These are phyloP conservation scores for Xenentodon cancila DNA, from an alignment of 2,797 vertebrate species.

Conservation along the genomic window DNA sequence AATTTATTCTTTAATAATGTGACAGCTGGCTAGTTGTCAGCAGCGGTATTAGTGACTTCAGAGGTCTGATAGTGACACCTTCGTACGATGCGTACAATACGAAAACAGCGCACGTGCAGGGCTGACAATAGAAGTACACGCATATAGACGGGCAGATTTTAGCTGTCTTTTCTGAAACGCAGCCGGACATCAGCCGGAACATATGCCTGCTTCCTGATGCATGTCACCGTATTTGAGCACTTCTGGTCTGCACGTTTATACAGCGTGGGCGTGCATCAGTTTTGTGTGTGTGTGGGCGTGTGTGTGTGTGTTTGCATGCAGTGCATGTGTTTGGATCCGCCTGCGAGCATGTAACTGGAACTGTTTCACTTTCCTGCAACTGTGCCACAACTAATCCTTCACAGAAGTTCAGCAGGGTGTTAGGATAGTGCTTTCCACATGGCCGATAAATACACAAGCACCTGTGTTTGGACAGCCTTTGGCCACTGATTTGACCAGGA, in stretches of 20 bases:
- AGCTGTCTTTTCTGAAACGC: constrained; percentile 49
- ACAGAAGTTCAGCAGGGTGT: constrained; percentile 51
- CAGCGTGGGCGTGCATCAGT: constrained; percentile 29
- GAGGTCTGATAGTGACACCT: constrained; percentile 9
- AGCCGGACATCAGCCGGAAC: constrained; percentile 59
- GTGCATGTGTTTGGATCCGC: constrained; percentile 52
- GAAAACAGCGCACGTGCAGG: background rate
- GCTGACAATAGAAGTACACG: constrained; percentile 1
- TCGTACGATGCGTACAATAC: background rate
- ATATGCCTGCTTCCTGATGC: constrained; percentile 46
- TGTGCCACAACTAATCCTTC: constrained; percentile 52
- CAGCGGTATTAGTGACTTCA: background rate
- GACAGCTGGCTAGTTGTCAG: constrained; percentile 27
- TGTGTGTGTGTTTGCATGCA: constrained; percentile 10
- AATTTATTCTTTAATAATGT: constrained; percentile 50
- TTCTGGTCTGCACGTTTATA: constrained; percentile 53
- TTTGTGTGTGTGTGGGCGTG: background rate
- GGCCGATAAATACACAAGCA: constrained; percentile 35
- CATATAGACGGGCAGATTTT: constrained; percentile 29
- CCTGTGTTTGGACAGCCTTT: constrained; percentile 42
- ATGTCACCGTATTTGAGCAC: constrained; percentile 47
- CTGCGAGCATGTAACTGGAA: constrained; percentile 48
- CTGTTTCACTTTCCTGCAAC: constrained; percentile 48
- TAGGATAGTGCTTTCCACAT: constrained; percentile 44
- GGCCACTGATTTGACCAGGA: constrained; percentile 31